A percentile compares a stretch with the other conserved stretches of the same genome.
Evolutionary conservation across 2,888 invertebrate genomes (phyloP).

Genomic region (Zygogramma bicolorata): DNA sequence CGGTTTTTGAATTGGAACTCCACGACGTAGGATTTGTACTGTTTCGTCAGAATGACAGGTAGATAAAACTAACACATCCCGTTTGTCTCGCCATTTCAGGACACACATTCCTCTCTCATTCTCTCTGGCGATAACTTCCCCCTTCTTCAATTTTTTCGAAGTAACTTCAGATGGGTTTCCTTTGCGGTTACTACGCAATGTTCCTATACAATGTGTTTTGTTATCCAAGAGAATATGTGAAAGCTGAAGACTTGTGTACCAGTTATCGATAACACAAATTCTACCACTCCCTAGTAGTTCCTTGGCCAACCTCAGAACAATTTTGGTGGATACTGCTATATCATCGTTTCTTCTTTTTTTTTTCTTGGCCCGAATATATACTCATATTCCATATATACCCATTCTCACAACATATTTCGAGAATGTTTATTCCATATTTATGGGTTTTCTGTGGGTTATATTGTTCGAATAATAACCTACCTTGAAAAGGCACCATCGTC

Average conservation of each 20-base stretch:
- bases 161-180: neutral
- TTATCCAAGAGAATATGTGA: constrained; percentile 37
- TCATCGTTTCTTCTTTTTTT: constrained; percentile 12
- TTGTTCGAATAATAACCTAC: constrained; percentile 49
- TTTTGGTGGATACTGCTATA: constrained; percentile 3
- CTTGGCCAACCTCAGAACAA: constrained; percentile 21
- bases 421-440: constrained; percentile 53
- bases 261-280: constrained; percentile 36
- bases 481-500: constrained; percentile 50
- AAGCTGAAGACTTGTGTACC: constrained; percentile 41
- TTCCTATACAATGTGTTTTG: constrained; percentile 41
- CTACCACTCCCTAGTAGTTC: constrained; percentile 21
- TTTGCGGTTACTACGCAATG: constrained; percentile 14
- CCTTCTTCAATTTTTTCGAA: neutral
- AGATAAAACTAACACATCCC: constrained; percentile 16
- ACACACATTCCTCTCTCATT: constrained; percentile 16
- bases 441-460: constrained; percentile 50
- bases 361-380: constrained; percentile 44
- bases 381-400: constrained; percentile 41
- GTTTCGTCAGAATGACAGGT: constrained; percentile 7
- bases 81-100: constrained; percentile 4
- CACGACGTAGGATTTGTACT: neutral
- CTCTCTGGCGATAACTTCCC: neutral
- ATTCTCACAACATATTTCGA: constrained; percentile 47
- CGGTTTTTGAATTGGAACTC: neutral